Evolutionary conservation across 2,113 vertebrate genomes (phyloP).

Genomic region (Sprattus sprattus): DNA sequence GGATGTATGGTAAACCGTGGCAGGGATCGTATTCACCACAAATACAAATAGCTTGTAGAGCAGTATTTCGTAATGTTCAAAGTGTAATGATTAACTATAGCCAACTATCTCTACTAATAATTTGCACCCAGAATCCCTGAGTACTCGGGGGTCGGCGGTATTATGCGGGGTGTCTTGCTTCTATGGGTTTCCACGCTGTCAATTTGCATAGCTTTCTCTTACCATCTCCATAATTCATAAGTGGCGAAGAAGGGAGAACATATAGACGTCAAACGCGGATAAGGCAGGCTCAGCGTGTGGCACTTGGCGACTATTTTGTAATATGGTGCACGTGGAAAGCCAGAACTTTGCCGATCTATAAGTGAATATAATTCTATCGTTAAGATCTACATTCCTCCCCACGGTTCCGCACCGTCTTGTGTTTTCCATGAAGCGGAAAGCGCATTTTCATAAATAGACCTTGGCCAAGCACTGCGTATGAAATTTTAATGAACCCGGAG

Average conservation of each 20-base stretch:
- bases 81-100: too few species aligned
- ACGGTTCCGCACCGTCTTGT: constrained; percentile 70
- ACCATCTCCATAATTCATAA: constrained; percentile 51
- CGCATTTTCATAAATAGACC: constrained; percentile 98
- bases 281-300: constrained; percentile 17
- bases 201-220: constrained; percentile 14
- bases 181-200: not conserved
- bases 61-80: not conserved
- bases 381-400: constrained; percentile 59
- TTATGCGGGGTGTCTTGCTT: not conserved
- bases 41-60: not conserved
- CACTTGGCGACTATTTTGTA: constrained; percentile 41
- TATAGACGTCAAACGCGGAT: constrained; percentile 38
- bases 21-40: not conserved
- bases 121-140: not conserved
- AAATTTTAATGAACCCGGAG: constrained; percentile 93
- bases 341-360: constrained; percentile 18
- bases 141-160: too few species aligned
- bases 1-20: not conserved
- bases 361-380: constrained; percentile 61
- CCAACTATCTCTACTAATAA: not conserved
- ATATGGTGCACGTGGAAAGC: constrained; percentile 22
- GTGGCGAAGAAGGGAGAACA: constrained; percentile 27
- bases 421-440: constrained; percentile 83
- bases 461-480: constrained; percentile 88